A percentile compares a stretch with the other conserved stretches of the same genome.
Conservation (phyloP, 2,113 vertebrate genomes). For the Anolis sagrei region DNA sequence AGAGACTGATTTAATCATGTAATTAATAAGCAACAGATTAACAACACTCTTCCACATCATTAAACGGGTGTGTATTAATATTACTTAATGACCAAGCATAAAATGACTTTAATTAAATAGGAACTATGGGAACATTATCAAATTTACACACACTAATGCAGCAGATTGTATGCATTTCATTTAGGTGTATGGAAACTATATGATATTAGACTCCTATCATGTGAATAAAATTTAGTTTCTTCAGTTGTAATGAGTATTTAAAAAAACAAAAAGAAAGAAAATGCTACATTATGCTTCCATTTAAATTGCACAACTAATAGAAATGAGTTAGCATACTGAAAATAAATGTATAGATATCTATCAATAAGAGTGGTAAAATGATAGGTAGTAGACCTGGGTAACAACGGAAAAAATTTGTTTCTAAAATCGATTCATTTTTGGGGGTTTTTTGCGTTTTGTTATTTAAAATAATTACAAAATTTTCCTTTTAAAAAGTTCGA, state of each 20-base stretch:
- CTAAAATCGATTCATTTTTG: too few species aligned
- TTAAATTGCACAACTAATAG: constrained; percentile 21
- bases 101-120: constrained; percentile 45
- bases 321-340: constrained; percentile 9
- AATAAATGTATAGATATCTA: constrained; percentile 16
- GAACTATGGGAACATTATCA: constrained; percentile 31
- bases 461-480: too few species aligned
- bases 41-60: constrained; percentile 34
- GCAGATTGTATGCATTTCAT: constrained; percentile 24
- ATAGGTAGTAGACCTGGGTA: too few species aligned
- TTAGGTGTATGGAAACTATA: constrained; percentile 25
- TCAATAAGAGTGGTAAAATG: background rate
- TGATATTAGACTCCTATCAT: constrained; percentile 21
- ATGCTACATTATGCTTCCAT: background rate
- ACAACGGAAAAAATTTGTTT: too few species aligned
- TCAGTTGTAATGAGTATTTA: background rate
- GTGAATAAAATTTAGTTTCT: constrained; percentile 34
- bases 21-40: constrained; percentile 49
- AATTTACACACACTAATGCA: constrained; percentile 30
- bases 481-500: too few species aligned
- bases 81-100: constrained; percentile 50
- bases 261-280: background rate
- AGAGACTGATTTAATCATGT: constrained; percentile 24
- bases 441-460: too few species aligned
- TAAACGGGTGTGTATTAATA: constrained; percentile 44